Evolutionary conservation across 2,113 vertebrate genomes (phyloP), one percentile per base, ranked within the genome.

Genomic region (Rhineura floridana): DNA sequence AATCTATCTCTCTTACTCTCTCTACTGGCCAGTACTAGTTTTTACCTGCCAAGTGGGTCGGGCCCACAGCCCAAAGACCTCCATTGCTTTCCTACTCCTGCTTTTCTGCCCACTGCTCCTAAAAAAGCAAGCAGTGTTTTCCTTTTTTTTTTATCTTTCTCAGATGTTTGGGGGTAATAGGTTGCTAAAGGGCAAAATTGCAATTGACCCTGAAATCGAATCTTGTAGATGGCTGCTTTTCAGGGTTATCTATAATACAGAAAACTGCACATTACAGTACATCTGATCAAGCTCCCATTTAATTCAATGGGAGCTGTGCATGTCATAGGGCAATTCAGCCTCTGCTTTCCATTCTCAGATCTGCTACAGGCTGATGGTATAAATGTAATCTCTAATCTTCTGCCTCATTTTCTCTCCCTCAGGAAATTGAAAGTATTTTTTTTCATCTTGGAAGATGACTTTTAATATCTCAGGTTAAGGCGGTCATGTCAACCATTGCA

Each of bases 201-300:
- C 81, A 83, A 83, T 83, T 70, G 81, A 83, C 81, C 65, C 44
- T 50, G 63, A 83, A 83, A 70, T 23, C 69, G 63, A 39, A 67
- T 83, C 42, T 83, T 15, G 28, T 46, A 36, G 63, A 83, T 50
- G 30, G 65, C 44, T 46, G 33, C 30, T 21, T 70, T 50, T 69
- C 33, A 69, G 44, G 42, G 81, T 50, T 83, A 83, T 83, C 65
- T 70, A 17, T n/a, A 70, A 83, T 70, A 83, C 65, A 70, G 63
- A 69, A 52, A 69, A 83, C 8, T 67, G 30, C 69, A 50, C 19
- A 52, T 70, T 70, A 83, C 17, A 13, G 62, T 83, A 36, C 44
- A 21, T 19, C 7, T 28, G 81, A 70, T 83, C 81, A 70, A 83
- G 81, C 15, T 83, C 44, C 81, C 46, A 67, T 83, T 69, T 70